Conservation (phyloP, 2,113 vertebrate species). For the Chrysochloris asiatica region DNA sequence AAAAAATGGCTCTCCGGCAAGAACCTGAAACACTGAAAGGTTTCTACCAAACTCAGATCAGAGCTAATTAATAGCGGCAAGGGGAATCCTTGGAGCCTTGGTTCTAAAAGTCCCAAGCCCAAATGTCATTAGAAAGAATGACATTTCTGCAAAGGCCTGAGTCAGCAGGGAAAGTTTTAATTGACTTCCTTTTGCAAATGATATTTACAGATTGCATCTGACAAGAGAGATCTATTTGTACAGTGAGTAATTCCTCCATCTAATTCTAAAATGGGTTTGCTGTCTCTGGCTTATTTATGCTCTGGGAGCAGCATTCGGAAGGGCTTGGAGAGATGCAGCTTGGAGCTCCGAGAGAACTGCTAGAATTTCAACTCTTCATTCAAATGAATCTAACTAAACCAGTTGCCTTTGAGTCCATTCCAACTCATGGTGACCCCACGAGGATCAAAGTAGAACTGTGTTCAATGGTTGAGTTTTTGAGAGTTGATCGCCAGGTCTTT, state of each 20-base stretch:
- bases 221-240: constrained; percentile 49
- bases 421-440: too few relatives aligned
- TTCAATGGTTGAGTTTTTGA: too few relatives aligned
- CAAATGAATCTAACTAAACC: accelerated
- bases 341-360: neutral
- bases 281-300: neutral
- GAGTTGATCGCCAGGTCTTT: too few relatives aligned
- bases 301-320: accelerated
- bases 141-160: neutral
- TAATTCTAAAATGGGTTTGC: constrained; percentile 10
- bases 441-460: too few relatives aligned
- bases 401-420: too few relatives aligned
- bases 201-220: constrained; percentile 55
- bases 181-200: constrained; percentile 57
- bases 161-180: constrained; percentile 36
- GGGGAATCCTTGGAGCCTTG: neutral
- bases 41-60: constrained; percentile 3
- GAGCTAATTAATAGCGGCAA: neutral
- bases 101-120: neutral
- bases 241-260: constrained; percentile 29
- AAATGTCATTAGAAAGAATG: neutral
- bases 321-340: neutral
- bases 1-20: constrained; percentile 6
- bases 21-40: neutral
- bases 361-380: neutral